Evolutionary conservation across 2,888 invertebrate species (phyloP), one percentile per base, ranked within the genome.

Genomic region (Noctua janthina): DNA sequence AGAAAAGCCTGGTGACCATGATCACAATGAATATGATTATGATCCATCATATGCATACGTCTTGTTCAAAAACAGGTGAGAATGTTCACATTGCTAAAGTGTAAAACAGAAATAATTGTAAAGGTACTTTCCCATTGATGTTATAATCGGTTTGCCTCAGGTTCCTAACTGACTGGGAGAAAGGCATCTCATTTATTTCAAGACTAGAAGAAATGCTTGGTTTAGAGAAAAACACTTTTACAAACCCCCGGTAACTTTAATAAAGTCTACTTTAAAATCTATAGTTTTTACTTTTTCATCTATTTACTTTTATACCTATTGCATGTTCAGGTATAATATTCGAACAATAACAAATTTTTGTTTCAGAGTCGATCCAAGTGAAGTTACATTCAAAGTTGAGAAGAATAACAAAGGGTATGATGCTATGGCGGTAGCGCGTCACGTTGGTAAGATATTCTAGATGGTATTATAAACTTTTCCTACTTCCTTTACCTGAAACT

Each of bases 11-110:
- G 91, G 88, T 72, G 93, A 92, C 64, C 95, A 95, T 75, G 92
- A 97, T 90, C 97, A 98, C 92, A 97, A 97, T 89, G 97, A 97
- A 85, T 97, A 97, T 91, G 97, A 97, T 84, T 98, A 98, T 70
- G 98, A 99, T 91, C 97, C 98, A 39, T 98, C 98, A 88, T 98
- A 98, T 92, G 98, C 98, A 5, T 98, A 98, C 93, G 98, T 99
- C 82, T 97, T 97, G 88, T 98, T 99, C 84, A 98, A 98, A 92
- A 98, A 98, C 92, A 97, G 97, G 98, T 98, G 96, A 96, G 88
- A 74, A 43, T 64, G 78, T 70, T 68, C n/a, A 67, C 49, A 79
- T 72, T 59, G 68, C 59, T 29, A 78, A 64, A 54, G 17, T 46
- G 1, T 56, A 29, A 75, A 73, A 71, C 29, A 79, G 62, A 70